These are phyloP conservation scores for Lasioglossum zephyrum DNA, from an alignment of 2,888 invertebrate genomes.

Conservation along the genomic window DNA sequence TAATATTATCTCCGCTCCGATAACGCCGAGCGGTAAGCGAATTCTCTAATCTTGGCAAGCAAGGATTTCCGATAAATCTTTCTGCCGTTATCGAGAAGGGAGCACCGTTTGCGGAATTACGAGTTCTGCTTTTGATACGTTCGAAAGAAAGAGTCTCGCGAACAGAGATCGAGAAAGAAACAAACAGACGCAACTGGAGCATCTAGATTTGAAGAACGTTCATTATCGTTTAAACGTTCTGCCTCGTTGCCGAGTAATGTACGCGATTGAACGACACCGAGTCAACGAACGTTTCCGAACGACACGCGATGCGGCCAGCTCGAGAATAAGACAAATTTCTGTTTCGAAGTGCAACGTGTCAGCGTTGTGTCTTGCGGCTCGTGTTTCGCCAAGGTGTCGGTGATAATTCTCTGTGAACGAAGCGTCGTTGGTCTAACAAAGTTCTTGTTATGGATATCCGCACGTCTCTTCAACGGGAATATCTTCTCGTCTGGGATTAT, in stretches of 20 bases:
- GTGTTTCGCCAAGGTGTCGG: neutral
- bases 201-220: slow-evolving; percentile 62
- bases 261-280: slow-evolving; percentile 32
- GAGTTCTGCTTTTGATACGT: neutral
- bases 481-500: slow-evolving; percentile 60
- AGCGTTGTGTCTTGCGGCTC: neutral
- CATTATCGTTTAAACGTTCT: slow-evolving; percentile 43
- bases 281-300: slow-evolving; percentile 33
- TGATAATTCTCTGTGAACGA: slow-evolving; percentile 21
- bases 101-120: neutral
- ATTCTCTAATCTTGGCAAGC: slow-evolving; percentile 17
- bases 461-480: slow-evolving; percentile 34
- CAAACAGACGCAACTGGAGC: slow-evolving; percentile 37
- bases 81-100: neutral
- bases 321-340: slow-evolving; percentile 17
- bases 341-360: slow-evolving; percentile 20
- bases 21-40: slow-evolving; percentile 36
- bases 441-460: slow-evolving; percentile 63
- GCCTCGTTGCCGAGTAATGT: slow-evolving; percentile 47
- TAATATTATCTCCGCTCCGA: slow-evolving; percentile 45
- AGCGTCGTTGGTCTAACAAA: slow-evolving; percentile 22
- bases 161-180: slow-evolving; percentile 35
- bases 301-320: neutral
- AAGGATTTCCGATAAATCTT: slow-evolving; percentile 34
- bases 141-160: slow-evolving; percentile 8